Percentiles rank a stretch among this genome's conserved stretches.
These are phyloP conservation scores for Erpobdella octoculata DNA, from an alignment of 2,888 invertebrate genomes.

Conservation along the genomic window DNA sequence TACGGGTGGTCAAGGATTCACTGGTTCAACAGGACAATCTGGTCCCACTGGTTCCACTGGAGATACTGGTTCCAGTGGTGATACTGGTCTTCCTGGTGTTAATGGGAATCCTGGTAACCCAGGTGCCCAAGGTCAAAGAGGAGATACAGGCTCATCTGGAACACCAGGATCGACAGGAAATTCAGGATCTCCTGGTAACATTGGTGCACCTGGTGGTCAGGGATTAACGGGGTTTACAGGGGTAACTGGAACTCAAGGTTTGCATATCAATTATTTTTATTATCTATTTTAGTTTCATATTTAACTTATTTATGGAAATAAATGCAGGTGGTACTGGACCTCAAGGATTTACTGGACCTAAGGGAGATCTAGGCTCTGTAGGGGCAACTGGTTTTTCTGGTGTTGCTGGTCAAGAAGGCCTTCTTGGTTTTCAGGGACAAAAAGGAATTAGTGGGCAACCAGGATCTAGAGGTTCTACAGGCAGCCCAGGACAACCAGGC, in stretches of 20 bases:
- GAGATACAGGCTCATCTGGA: constrained; percentile 26
- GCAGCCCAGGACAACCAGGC: constrained; percentile 14
- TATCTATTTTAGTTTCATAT: not conserved
- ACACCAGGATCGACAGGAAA: constrained; percentile 28
- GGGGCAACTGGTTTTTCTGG: constrained; percentile 27
- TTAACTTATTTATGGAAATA: not conserved
- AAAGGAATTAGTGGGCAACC: constrained; percentile 25
- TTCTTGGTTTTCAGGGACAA: constrained; percentile 24
- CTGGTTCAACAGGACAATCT: constrained; percentile 16
- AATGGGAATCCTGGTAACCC: constrained; percentile 34
- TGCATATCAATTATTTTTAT: not conserved
- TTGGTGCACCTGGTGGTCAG: constrained; percentile 1
- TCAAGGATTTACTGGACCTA: constrained; percentile 16
- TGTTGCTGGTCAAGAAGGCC: constrained; percentile 28
- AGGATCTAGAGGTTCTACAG: constrained; percentile 25
- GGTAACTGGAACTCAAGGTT: constrained; percentile 11
- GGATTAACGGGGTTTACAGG: constrained; percentile 8
- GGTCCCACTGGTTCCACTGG: constrained; percentile 22
- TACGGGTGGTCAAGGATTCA: constrained; percentile 20
- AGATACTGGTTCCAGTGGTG: constrained; percentile 14
- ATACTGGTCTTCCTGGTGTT: constrained; percentile 29
- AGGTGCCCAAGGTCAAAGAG: constrained; percentile 29
- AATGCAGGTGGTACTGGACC: constrained; percentile 8
- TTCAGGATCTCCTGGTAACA: constrained; percentile 34
- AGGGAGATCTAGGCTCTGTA: constrained; percentile 9